Base-by-base conservation (phyloP, 2,113 vertebrate genomes). In the Semicossyphus pulcher region DNA sequence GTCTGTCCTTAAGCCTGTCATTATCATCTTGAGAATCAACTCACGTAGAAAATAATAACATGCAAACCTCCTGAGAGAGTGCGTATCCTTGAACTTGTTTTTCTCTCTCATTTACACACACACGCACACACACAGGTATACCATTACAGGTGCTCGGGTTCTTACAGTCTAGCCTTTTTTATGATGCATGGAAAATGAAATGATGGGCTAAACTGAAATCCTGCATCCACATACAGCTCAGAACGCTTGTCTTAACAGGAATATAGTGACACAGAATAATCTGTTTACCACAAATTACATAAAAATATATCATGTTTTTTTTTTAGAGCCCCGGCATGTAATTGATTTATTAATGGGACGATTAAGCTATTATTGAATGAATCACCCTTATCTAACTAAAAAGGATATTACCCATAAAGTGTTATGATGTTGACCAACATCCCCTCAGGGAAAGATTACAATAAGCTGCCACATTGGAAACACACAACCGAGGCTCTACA, bases 331-430 rank as follows among this genome's bases (percentile, higher is more conserved):
- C 57, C 31, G 48, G 75, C 66, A 80, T 89, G 80, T 81, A 89
- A 91, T 85, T 90, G 85, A 88, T 90, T 85, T 61, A 80, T 86
- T 91, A 90, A 92, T 72, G 44, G 75, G 58, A 21, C 68, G 63
- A 88, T 83, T 77, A 87, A 72, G 53, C 70, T 59, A 54, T 78
- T 76, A 69, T 64, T 72, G 31, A 66, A 88, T 78, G 49, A 78
- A 77, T 79, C 78, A 76, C 63, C 64, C 75, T 83, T 69, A 72
- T 88, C 63, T 65, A 67, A 67, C 56, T 37, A 36, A 76, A 78
- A 49, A 71, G 53, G 58, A 73, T 66, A 71, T 86, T 85, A 61
- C 67, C 65, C 58, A 80, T 76, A 72, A 65, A 79, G 44, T 12
- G 61, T 63, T 61, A 59, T 76, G 60, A 88, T 74, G 77, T 83